Base-by-base conservation (phyloP, 2,888 invertebrate genomes). In the Cylloceria caligata region DNA sequence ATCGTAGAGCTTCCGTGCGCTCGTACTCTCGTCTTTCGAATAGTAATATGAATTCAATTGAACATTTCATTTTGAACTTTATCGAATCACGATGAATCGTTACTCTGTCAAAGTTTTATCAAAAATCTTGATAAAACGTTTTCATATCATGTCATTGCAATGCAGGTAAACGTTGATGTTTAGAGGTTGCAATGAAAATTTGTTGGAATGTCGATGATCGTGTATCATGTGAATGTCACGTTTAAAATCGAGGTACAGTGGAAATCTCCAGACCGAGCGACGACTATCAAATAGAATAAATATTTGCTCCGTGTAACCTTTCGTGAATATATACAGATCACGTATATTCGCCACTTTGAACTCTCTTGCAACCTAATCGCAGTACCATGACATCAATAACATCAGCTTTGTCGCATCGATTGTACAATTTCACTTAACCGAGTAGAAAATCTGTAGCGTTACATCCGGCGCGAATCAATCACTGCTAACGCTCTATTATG, bases 221-320 rank as follows among this genome's bases (percentile, higher is more conserved):
- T n/a, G 19, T 30, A n/a, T 24, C 27, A 24, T 13, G 4, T 9
- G 6, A 30, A 30, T n/a, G 2, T 13, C 27, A 13, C n/a, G 30
- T n/a, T 21, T 19, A 4, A 6, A 55, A 30, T 30, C 30, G 55
- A n/a, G n/a, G 30, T 0, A n/a, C 30, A 27, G 13, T 55, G n/a
- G 55, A 30, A 55, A 30, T 30, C 30, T n/a, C n/a, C n/a, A 13
- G 5, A 13, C 27, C n/a, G 30, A 55, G n/a, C 30, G 19, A 64
- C 24, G 47, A 49, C 11, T 49, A 47, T 9, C 9, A 16, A 34
- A 67, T 49, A 11, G 16, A 49, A 67, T 49, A 67, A 30, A 67
- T 49, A 49, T 49, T 67, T 47, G 67, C 34, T 49, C 7, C 6
- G 21, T 34, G 49, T 49, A 19, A 30, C n/a, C 2, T 30, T 4